A percentile compares a stretch with the other conserved stretches of the same genome.
Evolutionary conservation across 2,113 vertebrate genomes (phyloP).

Genomic region (Chinchilla lanigera): DNA sequence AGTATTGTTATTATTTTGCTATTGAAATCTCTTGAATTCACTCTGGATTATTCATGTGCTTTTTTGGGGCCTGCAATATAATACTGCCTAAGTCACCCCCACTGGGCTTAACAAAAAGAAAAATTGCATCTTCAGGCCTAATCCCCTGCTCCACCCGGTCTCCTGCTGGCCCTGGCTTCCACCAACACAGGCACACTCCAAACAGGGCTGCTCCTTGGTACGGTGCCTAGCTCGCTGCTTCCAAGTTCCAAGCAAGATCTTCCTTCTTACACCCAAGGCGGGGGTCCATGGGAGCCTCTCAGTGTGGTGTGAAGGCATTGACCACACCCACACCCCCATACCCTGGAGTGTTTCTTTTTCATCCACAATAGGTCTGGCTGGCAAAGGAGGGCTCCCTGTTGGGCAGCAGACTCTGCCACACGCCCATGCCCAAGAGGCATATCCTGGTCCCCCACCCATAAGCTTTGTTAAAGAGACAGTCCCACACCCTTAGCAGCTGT

Average conservation of each 20-base stretch:
- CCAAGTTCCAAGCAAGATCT: slow-evolving; percentile 34
- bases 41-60: slow-evolving; percentile 81
- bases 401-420: background rate
- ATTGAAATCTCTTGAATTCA: slow-evolving; percentile 82
- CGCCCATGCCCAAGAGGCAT: background rate
- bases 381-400: slow-evolving; percentile 4
- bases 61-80: slow-evolving; percentile 77
- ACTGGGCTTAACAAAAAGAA: slow-evolving; percentile 81
- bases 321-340: background rate
- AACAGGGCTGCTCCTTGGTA: slow-evolving; percentile 61
- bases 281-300: background rate
- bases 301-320: background rate
- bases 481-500: slow-evolving; percentile 44
- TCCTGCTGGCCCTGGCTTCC: slow-evolving; percentile 77
- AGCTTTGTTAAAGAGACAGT: background rate
- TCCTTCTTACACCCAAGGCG: slow-evolving; percentile 28
- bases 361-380: slow-evolving; percentile 7
- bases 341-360: slow-evolving; percentile 9
- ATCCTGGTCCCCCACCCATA: background rate
- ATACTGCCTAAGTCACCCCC: slow-evolving; percentile 77
- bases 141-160: slow-evolving; percentile 70
- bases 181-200: slow-evolving; percentile 44
- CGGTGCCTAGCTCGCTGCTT: slow-evolving; percentile 54
- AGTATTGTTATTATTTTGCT: slow-evolving; percentile 84
- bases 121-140: slow-evolving; percentile 81